These are phyloP conservation scores for Gymnorhina tibicen DNA, from an alignment of 2,113 vertebrate genomes.

Conservation along the genomic window DNA sequence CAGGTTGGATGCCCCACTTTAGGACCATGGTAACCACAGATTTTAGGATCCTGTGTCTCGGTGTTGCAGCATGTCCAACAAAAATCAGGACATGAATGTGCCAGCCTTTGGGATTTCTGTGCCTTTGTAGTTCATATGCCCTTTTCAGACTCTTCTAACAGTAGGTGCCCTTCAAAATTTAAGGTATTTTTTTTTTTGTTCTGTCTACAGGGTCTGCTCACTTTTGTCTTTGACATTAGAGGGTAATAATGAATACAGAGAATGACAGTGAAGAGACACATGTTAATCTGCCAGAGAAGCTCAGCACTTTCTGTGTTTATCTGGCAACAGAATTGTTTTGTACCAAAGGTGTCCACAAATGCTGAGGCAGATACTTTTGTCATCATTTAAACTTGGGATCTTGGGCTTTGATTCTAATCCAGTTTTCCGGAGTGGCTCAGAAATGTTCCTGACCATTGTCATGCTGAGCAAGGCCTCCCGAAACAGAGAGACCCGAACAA, in stretches of 20 bases:
- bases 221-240: neutral
- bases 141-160: neutral
- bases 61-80: neutral
- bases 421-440: neutral
- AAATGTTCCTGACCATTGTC: neutral
- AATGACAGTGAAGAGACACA: neutral
- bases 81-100: neutral
- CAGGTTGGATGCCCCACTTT: neutral
- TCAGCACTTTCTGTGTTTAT: neutral
- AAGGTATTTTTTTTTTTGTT: neutral
- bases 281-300: neutral
- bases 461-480: neutral
- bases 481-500: neutral
- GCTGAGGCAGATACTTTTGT: neutral
- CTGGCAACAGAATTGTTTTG: neutral
- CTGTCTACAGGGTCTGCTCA: neutral
- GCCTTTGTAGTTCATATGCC: neutral
- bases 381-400: neutral
- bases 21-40: neutral
- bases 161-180: neutral
- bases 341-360: neutral
- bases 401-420: slow-evolving; percentile 6
- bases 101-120: neutral
- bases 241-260: neutral
- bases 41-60: fast-evolving